phyloP scores from a whole-genome alignment of 2,888 invertebrate species.

The Gari tellinella region DNA sequence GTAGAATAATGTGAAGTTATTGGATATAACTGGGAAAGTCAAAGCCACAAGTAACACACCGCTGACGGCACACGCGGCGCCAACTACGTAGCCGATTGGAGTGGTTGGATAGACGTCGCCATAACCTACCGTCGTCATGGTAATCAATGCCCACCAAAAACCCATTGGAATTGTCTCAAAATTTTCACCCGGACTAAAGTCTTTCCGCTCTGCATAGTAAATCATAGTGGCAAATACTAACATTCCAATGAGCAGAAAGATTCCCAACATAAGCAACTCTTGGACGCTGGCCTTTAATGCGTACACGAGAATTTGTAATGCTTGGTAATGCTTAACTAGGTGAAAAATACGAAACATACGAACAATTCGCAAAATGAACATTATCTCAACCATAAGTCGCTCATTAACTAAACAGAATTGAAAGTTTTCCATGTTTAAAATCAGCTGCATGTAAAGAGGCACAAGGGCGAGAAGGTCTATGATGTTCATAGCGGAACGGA shows the following conservation, averaged over 20 bases:
- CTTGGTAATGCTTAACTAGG: conserved; percentile 85
- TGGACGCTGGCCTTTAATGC: conserved; percentile 84
- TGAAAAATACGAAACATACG: conserved; percentile 85
- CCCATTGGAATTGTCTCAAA: conserved; percentile 84
- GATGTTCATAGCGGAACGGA: conserved; percentile 80
- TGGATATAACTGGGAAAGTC: conserved; percentile 83
- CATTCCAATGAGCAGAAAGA: conserved; percentile 83
- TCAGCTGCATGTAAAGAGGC: conserved; percentile 82
- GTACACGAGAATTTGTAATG: conserved; percentile 84
- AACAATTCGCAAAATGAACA: conserved; percentile 85
- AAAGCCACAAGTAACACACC: conserved; percentile 82
- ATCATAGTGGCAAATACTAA: conserved; percentile 83
- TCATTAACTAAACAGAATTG: conserved; percentile 80
- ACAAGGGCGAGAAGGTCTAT: conserved; percentile 82
- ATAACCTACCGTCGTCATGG: conserved; percentile 84
- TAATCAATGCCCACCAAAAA: conserved; percentile 85
- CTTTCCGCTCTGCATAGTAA: conserved; percentile 83
- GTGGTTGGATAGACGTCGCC: conserved; percentile 81
- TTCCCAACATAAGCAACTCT: conserved; percentile 82
- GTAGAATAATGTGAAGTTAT: conserved; percentile 83
- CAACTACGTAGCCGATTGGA: conserved; percentile 80
- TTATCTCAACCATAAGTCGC: conserved; percentile 81
- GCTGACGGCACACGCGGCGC: conserved; percentile 80
- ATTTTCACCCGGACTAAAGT: conserved; percentile 66
- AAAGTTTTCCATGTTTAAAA: conserved; percentile 76